Evolutionary conservation across 2,888 invertebrate genomes (phyloP).

Genomic region (Amphiduros pacificus): DNA sequence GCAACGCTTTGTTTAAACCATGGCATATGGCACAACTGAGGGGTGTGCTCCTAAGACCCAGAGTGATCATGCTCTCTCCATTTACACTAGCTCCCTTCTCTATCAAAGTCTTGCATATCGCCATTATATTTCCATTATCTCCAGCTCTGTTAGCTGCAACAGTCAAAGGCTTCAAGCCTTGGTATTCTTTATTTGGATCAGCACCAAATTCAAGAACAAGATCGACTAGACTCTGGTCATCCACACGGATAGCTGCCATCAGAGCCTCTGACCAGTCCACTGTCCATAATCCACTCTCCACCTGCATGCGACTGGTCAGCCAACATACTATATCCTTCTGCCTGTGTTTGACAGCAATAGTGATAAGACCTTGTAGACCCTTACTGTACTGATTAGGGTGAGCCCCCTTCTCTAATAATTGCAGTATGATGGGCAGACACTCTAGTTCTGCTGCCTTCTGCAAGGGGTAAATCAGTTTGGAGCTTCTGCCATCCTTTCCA

Average conservation of each 20-base stretch:
- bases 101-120: not conserved
- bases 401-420: not conserved
- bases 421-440: not conserved
- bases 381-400: not conserved
- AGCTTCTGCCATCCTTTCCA: no score
- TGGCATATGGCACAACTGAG: not conserved
- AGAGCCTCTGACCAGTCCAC: not conserved
- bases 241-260: not conserved
- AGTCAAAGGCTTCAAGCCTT: not conserved
- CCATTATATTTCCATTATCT: slow-evolving; percentile 3
- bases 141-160: not conserved
- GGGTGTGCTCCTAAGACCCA: not conserved
- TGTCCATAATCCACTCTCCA: not conserved
- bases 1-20: not conserved
- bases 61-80: slow-evolving; percentile 1
- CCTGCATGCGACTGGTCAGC: no score
- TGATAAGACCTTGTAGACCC: not conserved
- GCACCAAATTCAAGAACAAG: not conserved
- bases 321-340: no score
- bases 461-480: no score
- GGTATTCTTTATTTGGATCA: not conserved
- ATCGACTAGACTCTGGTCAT: not conserved
- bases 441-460: no score
- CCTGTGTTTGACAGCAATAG: not conserved
- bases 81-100: slow-evolving; percentile 1